Evolutionary conservation across 1,140 invertebrate species (phyloP), one percentile per base, ranked within the genome.

Genomic region (Danaus melanippus): DNA sequence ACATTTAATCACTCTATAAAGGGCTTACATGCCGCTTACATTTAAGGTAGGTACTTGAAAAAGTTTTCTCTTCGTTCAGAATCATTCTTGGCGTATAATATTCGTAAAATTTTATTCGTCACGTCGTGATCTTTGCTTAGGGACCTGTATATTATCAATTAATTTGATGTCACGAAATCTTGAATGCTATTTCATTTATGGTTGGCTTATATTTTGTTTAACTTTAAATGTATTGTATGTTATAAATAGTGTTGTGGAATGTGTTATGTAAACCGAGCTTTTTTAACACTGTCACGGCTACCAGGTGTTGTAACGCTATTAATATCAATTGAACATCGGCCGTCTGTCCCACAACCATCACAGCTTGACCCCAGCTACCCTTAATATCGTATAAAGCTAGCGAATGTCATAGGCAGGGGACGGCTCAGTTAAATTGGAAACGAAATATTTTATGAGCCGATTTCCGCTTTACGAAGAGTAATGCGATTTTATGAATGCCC

Each of bases 291-390:
- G 64, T 69, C 64, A 67, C 61, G 53, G 74, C 42, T 66, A 78
- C 79, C 81, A 84, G 81, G 81, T 84, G 81, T 78, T 73, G 58
- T 74, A 64, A 67, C 62, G 61, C 70, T 77, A 81, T 84, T 82
- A 82, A 82, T 84, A 82, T 81, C 81, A 84, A 84, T 84, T 79
- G 79, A 75, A 71, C 71, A 71, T 59, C 79, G 79, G 74, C 78
- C 76, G 71, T 76, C 66, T 71, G 74, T 55, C 64, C 64, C 56
- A 64, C 55, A 56, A 52, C 77, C 76, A 76, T 45, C 46, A 49
- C 64, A 76, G 58, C 50, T 43, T 53, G 72, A 71, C 51, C 73
- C 41, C 63, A 50, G 21, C 58, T 53, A 72, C 69, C 71, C 62
- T 51, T 44, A 21, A 46, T 41, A 42, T 45, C 52, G 52, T 55